phyloP scores from a whole-genome alignment of 2,888 invertebrate genomes.

The Callyntrura sp. region DNA sequence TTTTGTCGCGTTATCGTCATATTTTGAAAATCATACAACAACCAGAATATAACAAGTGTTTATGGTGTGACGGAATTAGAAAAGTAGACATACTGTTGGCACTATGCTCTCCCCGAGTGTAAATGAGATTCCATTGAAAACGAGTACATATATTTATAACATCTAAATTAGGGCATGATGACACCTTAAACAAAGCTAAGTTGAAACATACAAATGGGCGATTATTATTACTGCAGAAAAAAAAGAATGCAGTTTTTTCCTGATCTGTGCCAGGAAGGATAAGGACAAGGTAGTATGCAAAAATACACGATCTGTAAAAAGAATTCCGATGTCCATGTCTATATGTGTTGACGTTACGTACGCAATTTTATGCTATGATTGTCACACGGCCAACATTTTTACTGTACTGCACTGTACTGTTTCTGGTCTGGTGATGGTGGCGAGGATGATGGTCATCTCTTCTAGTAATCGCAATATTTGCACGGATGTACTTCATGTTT shows the following conservation, averaged over 20 bases:
- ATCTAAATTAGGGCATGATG: constrained; percentile 54
- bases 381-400: not conserved
- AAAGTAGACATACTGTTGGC: not conserved
- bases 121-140: not conserved
- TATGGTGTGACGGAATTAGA: not conserved
- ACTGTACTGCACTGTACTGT: constrained; percentile 8
- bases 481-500: constrained; percentile 52
- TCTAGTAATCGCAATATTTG: constrained; percentile 4
- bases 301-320: constrained; percentile 11
- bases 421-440: constrained; percentile 41
- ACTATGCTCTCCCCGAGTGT: not conserved
- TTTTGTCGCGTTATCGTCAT: constrained; percentile 50
- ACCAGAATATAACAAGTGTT: not conserved
- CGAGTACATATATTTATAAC: constrained; percentile 13
- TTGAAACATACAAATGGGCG: constrained; percentile 40
- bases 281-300: constrained; percentile 71
- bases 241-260: constrained; percentile 45
- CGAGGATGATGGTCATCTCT: constrained; percentile 24
- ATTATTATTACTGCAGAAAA: constrained; percentile 5
- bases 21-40: constrained; percentile 11
- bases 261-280: constrained; percentile 64
- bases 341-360: not conserved
- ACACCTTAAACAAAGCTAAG: constrained; percentile 57
- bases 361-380: not conserved
- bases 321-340: not conserved